Conservation (phyloP, 2,797 vertebrate species). For the Pseudochirops corinnae region DNA sequence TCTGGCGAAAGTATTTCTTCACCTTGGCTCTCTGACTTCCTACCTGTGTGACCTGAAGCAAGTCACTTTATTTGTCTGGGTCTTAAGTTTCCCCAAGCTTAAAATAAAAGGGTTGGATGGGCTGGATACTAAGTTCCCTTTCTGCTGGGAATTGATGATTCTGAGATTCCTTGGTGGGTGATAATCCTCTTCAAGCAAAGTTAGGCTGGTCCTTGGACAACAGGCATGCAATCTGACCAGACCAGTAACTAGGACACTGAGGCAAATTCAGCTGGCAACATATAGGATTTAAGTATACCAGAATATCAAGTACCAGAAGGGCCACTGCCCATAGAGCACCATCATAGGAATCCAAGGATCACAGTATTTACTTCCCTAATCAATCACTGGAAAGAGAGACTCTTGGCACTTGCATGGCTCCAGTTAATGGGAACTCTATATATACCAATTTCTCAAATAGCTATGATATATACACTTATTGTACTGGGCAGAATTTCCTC, state of each 20-base stretch:
- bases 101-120: not conserved
- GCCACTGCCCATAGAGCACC: not conserved
- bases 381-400: not conserved
- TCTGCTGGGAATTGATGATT: not conserved
- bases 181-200: not conserved
- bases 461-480: not conserved
- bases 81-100: not conserved
- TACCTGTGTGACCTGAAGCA: not conserved
- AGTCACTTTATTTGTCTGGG: not conserved
- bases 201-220: not conserved
- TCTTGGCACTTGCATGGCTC: not conserved
- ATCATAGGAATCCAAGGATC: not conserved
- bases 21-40: not conserved
- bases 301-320: not conserved
- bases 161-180: not conserved
- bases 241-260: not conserved
- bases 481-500: not conserved
- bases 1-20: not conserved
- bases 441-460: not conserved
- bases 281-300: not conserved
- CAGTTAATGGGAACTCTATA: not conserved
- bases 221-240: not conserved
- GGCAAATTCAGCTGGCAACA: not conserved
- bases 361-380: not conserved
- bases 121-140: not conserved